Evolutionary conservation across 2,888 invertebrate genomes (phyloP).

Genomic region (Apamea sordens): DNA sequence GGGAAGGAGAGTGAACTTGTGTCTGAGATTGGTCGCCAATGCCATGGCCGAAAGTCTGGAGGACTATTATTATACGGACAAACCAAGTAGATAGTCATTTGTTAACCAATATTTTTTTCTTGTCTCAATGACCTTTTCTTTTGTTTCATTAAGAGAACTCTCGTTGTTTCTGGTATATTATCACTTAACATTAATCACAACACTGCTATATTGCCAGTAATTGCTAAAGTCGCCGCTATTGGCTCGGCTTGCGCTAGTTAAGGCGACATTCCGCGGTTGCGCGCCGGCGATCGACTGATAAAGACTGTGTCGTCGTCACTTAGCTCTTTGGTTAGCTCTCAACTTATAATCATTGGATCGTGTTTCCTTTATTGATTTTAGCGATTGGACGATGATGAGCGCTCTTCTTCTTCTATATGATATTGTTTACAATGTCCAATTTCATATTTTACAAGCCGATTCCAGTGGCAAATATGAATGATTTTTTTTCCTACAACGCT

Average conservation of each 20-base stretch:
- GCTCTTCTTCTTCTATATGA: background rate
- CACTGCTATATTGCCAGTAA: constrained; percentile 20
- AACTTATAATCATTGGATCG: constrained; percentile 9
- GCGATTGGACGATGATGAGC: background rate
- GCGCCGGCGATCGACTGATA: constrained; percentile 43
- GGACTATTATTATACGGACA: no score
- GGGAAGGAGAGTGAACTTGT: no score
- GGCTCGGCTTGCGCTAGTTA: constrained; percentile 40
- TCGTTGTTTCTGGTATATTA: background rate
- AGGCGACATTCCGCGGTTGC: constrained; percentile 48
- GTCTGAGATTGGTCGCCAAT: no score
- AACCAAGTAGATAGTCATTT: background rate
- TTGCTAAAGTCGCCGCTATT: constrained; percentile 52
- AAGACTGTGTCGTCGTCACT: constrained; percentile 25
- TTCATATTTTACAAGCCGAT: no score
- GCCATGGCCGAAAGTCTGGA: no score
- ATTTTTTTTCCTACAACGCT: no score
- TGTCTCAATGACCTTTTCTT: background rate
- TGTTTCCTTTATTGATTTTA: constrained; percentile 19
- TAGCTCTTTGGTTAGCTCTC: no score
- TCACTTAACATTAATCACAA: constrained; percentile 42
- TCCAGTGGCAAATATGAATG: background rate
- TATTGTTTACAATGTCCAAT: background rate
- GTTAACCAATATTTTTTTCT: background rate
- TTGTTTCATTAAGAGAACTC: background rate